These are phyloP conservation scores for Ammodytes marinus DNA, from an alignment of 2,113 vertebrate genomes.

Conservation along the genomic window DNA sequence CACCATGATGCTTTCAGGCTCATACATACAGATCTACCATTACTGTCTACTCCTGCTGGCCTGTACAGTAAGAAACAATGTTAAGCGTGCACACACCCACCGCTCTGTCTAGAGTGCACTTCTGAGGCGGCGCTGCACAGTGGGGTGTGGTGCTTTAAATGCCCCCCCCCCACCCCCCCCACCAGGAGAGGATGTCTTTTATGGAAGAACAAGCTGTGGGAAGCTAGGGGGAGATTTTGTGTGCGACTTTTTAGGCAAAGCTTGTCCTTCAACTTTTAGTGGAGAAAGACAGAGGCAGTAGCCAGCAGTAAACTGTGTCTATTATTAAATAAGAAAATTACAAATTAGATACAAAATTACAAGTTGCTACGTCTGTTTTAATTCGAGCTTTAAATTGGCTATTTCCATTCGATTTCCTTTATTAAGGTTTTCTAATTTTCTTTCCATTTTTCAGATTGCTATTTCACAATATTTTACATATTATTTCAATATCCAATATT, in stretches of 20 bases:
- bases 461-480: no score
- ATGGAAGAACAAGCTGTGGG: slow-evolving; percentile 48
- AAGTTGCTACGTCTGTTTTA: no score
- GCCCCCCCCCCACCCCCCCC: slow-evolving; percentile 50
- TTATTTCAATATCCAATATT: not conserved
- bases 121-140: slow-evolving; percentile 44
- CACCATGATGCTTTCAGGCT: not conserved
- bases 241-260: not conserved
- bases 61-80: slow-evolving; percentile 48
- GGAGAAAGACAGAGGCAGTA: not conserved
- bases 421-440: not conserved
- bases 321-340: not conserved
- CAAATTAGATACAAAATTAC: not conserved
- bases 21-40: slow-evolving; percentile 39
- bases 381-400: no score
- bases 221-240: slow-evolving; percentile 30
- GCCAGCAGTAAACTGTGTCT: not conserved
- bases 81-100: slow-evolving; percentile 20
- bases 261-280: slow-evolving; percentile 13
- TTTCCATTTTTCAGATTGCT: not conserved
- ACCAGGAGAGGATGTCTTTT: slow-evolving; percentile 25
- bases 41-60: slow-evolving; percentile 13
- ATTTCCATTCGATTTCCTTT: no score
- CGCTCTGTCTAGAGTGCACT: slow-evolving; percentile 53
- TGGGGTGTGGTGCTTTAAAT: slow-evolving; percentile 55